phyloP scores from a whole-genome alignment of 2,888 invertebrate species.

The Drosophila anceps region DNA sequence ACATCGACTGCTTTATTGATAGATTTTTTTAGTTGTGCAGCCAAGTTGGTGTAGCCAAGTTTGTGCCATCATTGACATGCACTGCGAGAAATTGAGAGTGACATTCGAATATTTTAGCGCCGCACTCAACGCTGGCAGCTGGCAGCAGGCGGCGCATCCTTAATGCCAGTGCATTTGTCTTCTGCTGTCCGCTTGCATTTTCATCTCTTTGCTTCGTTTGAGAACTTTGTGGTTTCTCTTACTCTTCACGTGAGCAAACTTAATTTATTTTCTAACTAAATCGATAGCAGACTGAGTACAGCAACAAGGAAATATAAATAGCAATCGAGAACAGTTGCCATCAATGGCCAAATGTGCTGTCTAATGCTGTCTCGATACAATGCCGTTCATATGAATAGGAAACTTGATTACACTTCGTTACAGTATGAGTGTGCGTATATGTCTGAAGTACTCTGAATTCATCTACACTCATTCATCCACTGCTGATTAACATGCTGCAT shows the following conservation, averaged over 20 bases:
- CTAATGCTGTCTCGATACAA: constrained; percentile 7
- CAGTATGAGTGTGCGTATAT: background rate
- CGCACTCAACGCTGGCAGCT: constrained; percentile 11
- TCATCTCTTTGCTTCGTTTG: constrained; percentile 22
- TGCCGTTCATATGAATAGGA: constrained; percentile 2
- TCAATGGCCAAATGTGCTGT: constrained; percentile 40
- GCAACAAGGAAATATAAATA: constrained; percentile 14
- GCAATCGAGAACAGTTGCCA: constrained; percentile 43
- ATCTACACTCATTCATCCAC: background rate
- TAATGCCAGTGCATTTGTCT: constrained; percentile 68
- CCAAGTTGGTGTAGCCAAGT: constrained; percentile 20
- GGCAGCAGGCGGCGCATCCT: constrained; percentile 24
- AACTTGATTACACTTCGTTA: background rate
- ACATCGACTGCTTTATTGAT: constrained; percentile 45
- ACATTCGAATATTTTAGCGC: constrained; percentile 61
- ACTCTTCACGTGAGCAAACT: constrained; percentile 48
- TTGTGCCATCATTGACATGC: constrained; percentile 50
- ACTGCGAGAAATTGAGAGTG: constrained; percentile 72
- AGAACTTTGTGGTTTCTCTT: constrained; percentile 41
- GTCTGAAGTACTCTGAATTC: background rate
- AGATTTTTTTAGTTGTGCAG: constrained; percentile 55
- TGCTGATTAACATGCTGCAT: constrained; percentile 1
- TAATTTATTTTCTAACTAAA: constrained; percentile 74
- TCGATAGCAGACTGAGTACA: constrained; percentile 55
- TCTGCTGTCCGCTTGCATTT: constrained; percentile 37